These are phyloP conservation scores for Agriotes lineatus DNA, from an alignment of 2,888 invertebrate genomes.

Conservation along the genomic window DNA sequence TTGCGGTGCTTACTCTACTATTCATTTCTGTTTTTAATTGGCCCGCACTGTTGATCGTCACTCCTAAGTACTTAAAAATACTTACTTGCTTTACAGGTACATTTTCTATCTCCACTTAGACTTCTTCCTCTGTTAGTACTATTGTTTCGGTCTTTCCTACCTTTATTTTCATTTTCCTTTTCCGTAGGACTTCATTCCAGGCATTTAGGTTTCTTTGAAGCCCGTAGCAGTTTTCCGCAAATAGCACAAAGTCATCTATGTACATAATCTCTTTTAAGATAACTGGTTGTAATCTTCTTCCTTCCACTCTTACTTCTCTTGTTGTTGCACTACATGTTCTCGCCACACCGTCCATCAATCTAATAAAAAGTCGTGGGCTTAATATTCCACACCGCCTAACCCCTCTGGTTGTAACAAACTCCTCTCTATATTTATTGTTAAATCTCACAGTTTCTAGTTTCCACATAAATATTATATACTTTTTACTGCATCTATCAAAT, in stretches of 20 bases:
- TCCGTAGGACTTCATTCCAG: too few species aligned
- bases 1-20: background rate
- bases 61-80: background rate
- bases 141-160: background rate
- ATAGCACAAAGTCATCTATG: too few species aligned
- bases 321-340: background rate
- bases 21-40: background rate
- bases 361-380: background rate
- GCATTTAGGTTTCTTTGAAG: too few species aligned
- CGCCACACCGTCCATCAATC: too few species aligned
- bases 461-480: too few species aligned
- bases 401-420: too few species aligned
- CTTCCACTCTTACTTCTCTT: background rate
- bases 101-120: background rate
- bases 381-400: background rate
- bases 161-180: background rate
- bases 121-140: background rate
- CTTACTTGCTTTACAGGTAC: background rate
- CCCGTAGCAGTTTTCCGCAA: too few species aligned
- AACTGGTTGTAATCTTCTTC: background rate
- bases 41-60: background rate
- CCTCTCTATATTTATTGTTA: too few species aligned
- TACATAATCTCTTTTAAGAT: background rate
- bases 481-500: too few species aligned
- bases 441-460: too few species aligned